phyloP scores from a whole-genome alignment of 2,888 invertebrate species.

The Euspilapteryx auroguttella region DNA sequence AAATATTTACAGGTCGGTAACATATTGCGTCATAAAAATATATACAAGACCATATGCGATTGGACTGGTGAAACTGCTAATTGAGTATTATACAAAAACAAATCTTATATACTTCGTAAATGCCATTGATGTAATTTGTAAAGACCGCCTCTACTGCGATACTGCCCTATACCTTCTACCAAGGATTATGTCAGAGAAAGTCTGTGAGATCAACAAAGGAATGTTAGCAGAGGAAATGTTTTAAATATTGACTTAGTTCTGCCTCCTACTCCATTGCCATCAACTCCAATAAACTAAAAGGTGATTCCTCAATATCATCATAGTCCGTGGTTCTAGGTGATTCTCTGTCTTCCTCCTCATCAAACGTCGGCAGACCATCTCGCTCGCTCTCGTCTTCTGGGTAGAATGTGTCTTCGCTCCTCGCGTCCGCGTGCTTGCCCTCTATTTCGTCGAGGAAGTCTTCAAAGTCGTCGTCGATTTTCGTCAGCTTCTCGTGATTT shows the following conservation, averaged over 20 bases:
- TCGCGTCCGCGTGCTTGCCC: slow-evolving; percentile 10
- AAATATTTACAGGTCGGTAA: slow-evolving; percentile 45
- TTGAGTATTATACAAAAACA: no score
- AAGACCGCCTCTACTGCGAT: not conserved
- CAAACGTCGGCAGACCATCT: slow-evolving; percentile 6
- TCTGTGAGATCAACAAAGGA: not conserved
- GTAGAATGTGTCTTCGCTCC: slow-evolving; percentile 5
- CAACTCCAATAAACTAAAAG: slow-evolving; percentile 40
- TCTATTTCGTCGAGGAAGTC: slow-evolving; percentile 29
- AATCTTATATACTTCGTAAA: not conserved
- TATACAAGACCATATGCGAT: slow-evolving; percentile 5
- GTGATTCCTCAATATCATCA: slow-evolving; percentile 14
- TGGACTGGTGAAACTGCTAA: no score
- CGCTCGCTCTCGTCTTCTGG: slow-evolving; percentile 17
- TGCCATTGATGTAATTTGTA: not conserved
- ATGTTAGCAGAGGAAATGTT: not conserved
- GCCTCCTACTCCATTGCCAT: slow-evolving; percentile 52
- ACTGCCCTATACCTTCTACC: not conserved
- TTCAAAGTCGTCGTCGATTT: slow-evolving; percentile 25
- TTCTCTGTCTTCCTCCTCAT: slow-evolving; percentile 8
- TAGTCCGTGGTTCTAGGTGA: slow-evolving; percentile 12
- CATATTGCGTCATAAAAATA: slow-evolving; percentile 12
- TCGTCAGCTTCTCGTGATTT: not conserved
- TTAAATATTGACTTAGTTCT: slow-evolving; percentile 12
- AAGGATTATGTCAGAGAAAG: not conserved